Conservation (phyloP, 1,140 invertebrate species). For the Paraescarpia echinospica region DNA sequence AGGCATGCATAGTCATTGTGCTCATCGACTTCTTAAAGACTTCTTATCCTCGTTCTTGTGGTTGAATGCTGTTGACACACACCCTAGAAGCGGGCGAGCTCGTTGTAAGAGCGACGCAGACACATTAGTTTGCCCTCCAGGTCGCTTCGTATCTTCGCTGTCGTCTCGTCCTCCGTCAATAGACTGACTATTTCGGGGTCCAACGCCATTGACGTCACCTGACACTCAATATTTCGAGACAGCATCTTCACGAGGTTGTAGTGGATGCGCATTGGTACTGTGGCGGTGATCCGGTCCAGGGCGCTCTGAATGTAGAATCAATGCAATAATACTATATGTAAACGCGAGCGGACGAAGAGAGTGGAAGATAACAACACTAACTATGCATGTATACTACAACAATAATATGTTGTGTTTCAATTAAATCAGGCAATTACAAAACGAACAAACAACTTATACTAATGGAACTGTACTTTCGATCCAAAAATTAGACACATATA, state of each 20-base stretch:
- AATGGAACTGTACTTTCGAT: background rate
- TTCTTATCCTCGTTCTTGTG: background rate
- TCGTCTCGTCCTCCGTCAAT: constrained; percentile 91
- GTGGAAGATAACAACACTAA: background rate
- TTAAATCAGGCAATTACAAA: background rate
- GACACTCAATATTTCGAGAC: constrained; percentile 9
- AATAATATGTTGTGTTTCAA: background rate
- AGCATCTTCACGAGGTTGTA: constrained; percentile 26
- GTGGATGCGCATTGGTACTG: constrained; percentile 16
- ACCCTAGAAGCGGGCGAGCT: constrained; percentile 64
- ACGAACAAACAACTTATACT: background rate
- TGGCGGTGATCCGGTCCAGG: constrained; percentile 9
- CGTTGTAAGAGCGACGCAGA: constrained; percentile 70
- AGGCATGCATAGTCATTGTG: background rate
- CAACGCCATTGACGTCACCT: background rate
- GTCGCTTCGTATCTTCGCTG: constrained; percentile 66
- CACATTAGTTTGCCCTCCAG: constrained; percentile 28
- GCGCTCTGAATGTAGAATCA: background rate
- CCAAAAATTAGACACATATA: background rate
- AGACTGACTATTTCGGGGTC: constrained; percentile 62
- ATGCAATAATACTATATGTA: background rate
- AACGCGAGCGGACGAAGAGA: too few relatives aligned
- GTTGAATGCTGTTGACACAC: background rate
- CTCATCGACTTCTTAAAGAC: too few relatives aligned
- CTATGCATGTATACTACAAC: background rate